Percentiles rank a stretch among this genome's conserved stretches.
phyloP scores from a whole-genome alignment of 2,888 invertebrate species.

The Calameuta pallipes region DNA sequence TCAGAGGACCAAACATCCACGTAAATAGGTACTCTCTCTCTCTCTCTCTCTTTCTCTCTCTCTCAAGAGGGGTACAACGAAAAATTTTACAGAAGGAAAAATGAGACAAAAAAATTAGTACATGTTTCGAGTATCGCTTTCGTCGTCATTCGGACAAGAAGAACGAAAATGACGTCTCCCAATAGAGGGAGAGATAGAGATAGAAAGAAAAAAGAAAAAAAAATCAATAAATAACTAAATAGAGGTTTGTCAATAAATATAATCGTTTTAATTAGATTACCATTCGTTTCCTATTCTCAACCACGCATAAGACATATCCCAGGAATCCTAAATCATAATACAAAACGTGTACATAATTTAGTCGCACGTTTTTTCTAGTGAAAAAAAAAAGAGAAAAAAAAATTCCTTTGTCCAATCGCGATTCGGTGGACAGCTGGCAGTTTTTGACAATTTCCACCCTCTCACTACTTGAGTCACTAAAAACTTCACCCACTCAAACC shows the following conservation, averaged over 20 bases:
- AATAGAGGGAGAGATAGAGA: background rate
- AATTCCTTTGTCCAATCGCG: background rate
- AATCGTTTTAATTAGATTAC: background rate
- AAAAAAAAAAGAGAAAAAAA: background rate
- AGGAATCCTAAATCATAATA: background rate
- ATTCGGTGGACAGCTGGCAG: background rate
- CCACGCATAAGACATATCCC: background rate
- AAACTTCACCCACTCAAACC: background rate
- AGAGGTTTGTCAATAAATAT: background rate
- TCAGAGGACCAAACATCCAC: conserved; percentile 60
- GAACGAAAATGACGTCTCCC: background rate
- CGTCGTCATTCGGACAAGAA: background rate
- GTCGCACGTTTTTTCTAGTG: background rate
- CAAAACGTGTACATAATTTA: background rate
- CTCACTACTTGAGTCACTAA: background rate
- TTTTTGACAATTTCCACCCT: background rate
- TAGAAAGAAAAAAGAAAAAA: background rate
- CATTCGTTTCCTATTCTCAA: background rate
- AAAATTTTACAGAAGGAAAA: conserved; percentile 18
- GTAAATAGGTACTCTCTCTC: conserved; percentile 33
- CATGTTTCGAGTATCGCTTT: background rate
- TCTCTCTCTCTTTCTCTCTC: too few relatives aligned
- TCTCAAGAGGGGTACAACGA: too few relatives aligned
- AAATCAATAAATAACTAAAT: conserved; percentile 3
- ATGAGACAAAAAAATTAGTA: background rate